Evolutionary conservation across 1,140 invertebrate genomes (phyloP).

Genomic region (Propsilocerus akamusi): DNA sequence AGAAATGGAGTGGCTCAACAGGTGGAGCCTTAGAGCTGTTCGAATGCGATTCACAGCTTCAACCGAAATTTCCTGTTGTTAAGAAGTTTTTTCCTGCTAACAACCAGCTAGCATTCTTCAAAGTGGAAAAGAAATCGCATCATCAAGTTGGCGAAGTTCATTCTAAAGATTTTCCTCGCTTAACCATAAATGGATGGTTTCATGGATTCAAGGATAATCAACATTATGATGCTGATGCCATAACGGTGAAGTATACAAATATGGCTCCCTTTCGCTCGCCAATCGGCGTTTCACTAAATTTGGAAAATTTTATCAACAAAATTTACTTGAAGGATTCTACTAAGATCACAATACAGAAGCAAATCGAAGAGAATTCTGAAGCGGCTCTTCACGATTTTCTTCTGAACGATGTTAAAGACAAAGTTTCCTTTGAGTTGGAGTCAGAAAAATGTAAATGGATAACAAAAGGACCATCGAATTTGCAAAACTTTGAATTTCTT

Average conservation of each 20-base stretch:
- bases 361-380: conserved; percentile 36
- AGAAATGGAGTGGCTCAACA: conserved; percentile 35
- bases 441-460: conserved; percentile 29
- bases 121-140: conserved; percentile 29
- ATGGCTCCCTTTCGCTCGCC: conserved; percentile 14
- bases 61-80: conserved; percentile 29
- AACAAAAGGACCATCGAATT: conserved; percentile 36
- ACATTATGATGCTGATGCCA: conserved; percentile 12
- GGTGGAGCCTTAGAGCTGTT: conserved; percentile 49
- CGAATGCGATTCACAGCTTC: conserved; percentile 30
- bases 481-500: conserved; percentile 36
- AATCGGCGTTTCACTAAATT: conserved; percentile 12
- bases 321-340: conserved; percentile 27
- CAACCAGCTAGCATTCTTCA: conserved; percentile 53
- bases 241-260: conserved; percentile 15
- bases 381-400: conserved; percentile 34
- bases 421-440: conserved; percentile 25
- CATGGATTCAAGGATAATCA: conserved; percentile 27
- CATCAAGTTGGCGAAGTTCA: conserved; percentile 44
- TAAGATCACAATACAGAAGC: conserved; percentile 29
- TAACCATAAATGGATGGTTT: conserved; percentile 61
- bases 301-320: conserved; percentile 27
- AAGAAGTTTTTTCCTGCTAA: conserved; percentile 37
- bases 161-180: conserved; percentile 35
- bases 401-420: conserved; percentile 25